phyloP scores from a whole-genome alignment of 2,113 vertebrate species.

The Oplegnathus fasciatus region DNA sequence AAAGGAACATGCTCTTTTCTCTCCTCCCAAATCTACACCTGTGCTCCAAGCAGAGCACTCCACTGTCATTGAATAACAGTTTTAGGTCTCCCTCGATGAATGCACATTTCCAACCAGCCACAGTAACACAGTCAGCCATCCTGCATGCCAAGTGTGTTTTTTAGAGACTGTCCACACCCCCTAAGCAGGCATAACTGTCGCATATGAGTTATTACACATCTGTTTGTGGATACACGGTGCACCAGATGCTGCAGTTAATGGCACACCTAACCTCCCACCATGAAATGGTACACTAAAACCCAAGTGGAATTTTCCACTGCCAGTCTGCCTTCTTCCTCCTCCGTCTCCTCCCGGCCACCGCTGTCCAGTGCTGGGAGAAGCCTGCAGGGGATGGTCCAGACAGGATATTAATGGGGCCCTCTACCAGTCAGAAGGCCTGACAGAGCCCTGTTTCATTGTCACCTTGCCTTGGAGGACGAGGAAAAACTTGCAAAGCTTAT shows the following conservation, averaged over 20 bases:
- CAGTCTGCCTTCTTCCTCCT: conserved; percentile 26
- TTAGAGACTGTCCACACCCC: conserved; percentile 47
- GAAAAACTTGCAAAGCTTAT: conserved; percentile 79
- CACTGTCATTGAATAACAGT: not conserved
- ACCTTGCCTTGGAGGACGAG: conserved; percentile 84
- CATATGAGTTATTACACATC: conserved; percentile 70
- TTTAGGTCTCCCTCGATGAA: conserved; percentile 37
- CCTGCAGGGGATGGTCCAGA: conserved; percentile 71
- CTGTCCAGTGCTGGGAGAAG: conserved; percentile 59
- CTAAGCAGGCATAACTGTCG: conserved; percentile 68
- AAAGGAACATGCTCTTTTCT: conserved; percentile 1
- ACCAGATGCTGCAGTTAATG: conserved; percentile 79
- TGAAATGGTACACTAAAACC: conserved; percentile 50
- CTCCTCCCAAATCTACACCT: not conserved
- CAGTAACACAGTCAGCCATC: conserved; percentile 11
- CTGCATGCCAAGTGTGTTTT: conserved; percentile 62
- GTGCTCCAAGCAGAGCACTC: not conserved
- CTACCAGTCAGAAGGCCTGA: conserved; percentile 73
- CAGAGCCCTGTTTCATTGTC: conserved; percentile 77
- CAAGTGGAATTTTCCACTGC: conserved; percentile 69
- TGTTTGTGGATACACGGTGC: conserved; percentile 60
- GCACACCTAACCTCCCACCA: conserved; percentile 70
- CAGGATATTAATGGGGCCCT: conserved; percentile 80
- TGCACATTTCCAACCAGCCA: conserved; percentile 4
- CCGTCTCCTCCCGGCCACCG: conserved; percentile 2